These are phyloP conservation scores for Liasis olivaceus DNA, from an alignment of 2,797 vertebrate species.

Conservation along the genomic window DNA sequence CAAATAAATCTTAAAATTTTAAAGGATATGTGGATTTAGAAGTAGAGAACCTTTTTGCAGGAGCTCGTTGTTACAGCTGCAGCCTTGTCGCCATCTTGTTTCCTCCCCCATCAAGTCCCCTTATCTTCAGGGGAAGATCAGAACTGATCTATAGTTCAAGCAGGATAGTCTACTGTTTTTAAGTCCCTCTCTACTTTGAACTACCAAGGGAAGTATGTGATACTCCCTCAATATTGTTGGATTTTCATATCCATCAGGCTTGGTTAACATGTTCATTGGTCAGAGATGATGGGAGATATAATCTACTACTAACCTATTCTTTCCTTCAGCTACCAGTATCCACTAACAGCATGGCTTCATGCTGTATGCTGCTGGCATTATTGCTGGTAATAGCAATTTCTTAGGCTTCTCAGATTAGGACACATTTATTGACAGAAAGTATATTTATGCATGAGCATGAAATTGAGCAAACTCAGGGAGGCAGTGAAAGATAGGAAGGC, in stretches of 20 bases:
- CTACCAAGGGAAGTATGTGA: neutral
- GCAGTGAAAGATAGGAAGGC: no score
- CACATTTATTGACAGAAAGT: neutral
- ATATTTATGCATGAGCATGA: neutral
- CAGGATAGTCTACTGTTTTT: neutral
- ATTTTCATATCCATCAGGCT: neutral
- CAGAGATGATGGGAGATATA: neutral
- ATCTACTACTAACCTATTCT: neutral
- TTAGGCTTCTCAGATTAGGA: conserved; percentile 13
- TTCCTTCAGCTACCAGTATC: neutral
- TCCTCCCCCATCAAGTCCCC: no score
- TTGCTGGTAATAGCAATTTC: conserved; percentile 9
- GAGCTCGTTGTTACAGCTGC: no score
- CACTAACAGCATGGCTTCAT: neutral
- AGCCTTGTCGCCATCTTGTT: no score
- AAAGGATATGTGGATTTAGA: no score
- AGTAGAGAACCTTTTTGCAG: no score
- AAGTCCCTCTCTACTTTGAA: neutral
- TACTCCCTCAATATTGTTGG: neutral
- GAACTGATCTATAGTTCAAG: neutral
- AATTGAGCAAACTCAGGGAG: no score
- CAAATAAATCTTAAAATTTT: no score
- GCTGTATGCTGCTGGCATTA: neutral
- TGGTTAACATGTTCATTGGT: neutral
- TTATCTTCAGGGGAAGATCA: neutral